Evolutionary conservation across 2,113 vertebrate species (phyloP), one percentile per base, ranked within the genome.

Genomic region (human (Homo sapiens)): DNA sequence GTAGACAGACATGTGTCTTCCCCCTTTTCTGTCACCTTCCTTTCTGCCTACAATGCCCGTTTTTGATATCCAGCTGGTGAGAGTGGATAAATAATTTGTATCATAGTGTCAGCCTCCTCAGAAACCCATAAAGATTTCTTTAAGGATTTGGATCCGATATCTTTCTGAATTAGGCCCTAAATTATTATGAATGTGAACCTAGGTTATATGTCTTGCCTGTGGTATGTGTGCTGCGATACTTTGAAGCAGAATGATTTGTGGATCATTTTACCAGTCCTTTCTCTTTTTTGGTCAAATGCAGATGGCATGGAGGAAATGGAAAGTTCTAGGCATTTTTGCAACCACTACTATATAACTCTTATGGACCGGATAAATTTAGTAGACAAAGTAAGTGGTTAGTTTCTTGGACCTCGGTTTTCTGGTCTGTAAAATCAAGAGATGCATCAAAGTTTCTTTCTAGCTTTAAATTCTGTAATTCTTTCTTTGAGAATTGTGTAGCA

Each of bases 181-280:
- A 95, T 90, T 64, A 87, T 92, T 82, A 50, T 81, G 76, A 50
- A 6, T 64, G 35, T 90, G 55, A 82, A 79, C 76, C 64, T 3
- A n/a, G 80, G 30, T 80, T 35, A 2, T 64, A 7, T 59, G 86
- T 96, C 88, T 84, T 81, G 76, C 52, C 43, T 59, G 75, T 70
- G 70, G 86, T 92, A 61, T 22, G 2, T 32, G 48, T 16, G 57
- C 43, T n/a, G 27, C 68, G 91, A 0, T 81, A 20, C 81, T 97
- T 59, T 55, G 96, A 93, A 85, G 72, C 27, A 35, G 57, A 76
- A 78, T 94, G 92, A 95, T 96, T 95, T 96, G 78, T 88, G 92
- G 57, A 27, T 93, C 48, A 32, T 68, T 84, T 80, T 40, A 82
- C 79, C 8, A 11, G 38, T 64, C n/a, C 61, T 93, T 94, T 89